Base-by-base conservation (phyloP, 2,797 vertebrate species). In the Molossus alvarezi region DNA sequence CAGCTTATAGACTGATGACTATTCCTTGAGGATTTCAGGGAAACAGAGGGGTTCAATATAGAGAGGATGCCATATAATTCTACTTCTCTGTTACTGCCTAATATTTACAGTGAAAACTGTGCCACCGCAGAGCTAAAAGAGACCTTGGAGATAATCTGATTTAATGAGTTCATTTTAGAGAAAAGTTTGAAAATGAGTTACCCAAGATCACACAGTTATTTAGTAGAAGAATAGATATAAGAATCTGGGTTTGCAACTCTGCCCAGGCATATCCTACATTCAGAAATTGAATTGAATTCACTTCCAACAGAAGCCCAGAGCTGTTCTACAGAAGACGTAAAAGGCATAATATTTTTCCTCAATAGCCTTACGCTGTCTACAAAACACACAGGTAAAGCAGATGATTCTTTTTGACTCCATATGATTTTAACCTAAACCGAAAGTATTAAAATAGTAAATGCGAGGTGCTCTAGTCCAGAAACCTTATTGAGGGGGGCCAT, bases 181-280 rank as follows among this genome's bases (percentile, higher is more conserved):
- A 81, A 94, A 89, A 33, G 17, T 41, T 53, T 97, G 93, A 95
- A 97, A 97, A 97, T 96, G 89, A 98, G 93, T 96, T 96, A 89
- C 48, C 91, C 96, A 97, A 97, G 96, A 96, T 91, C 95, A 97
- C 80, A 93, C 67, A 33, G 94, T 93, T 97, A 95, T 95, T 97
- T 94, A 94, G 93, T 76, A 81, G 76, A 93, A 97, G 45, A 97
- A 94, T 21, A 96, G 93, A 96, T 97, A 95, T 87, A 95, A 88
- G 93, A 96, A 92, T 84, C 60, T 53, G 37, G 83, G 79, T 96
- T 97, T 95, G 84, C 92, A 95, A 94, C 65, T 96, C 83, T 95
- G 86, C 60, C 48, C 71, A 90, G 57, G 86, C 83, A 62, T 80
- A 96, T 58, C 90, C 17, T 85, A 64, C 58, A 79, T 94, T 97